Conservation (phyloP, 1,140 invertebrate genomes). For the Cyrtorhinus lividipennis region DNA sequence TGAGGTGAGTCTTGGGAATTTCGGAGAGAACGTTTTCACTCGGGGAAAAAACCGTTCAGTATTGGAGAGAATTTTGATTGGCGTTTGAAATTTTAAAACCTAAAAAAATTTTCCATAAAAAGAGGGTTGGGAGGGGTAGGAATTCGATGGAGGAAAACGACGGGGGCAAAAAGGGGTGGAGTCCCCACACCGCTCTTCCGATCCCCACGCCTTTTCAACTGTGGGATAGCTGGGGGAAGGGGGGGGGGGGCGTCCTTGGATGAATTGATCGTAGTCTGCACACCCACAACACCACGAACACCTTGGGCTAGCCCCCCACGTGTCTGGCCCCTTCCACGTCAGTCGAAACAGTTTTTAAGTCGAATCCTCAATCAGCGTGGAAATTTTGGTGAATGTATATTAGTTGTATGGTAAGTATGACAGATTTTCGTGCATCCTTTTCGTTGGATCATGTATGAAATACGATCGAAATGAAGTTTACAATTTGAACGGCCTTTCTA, state of each 20-base stretch:
- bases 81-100: not conserved
- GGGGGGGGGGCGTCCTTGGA: not conserved
- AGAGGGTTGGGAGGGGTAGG: not conserved
- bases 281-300: constrained; percentile 4
- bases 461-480: not conserved
- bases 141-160: not conserved
- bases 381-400: not conserved
- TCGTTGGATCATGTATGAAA: not conserved
- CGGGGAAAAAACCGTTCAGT: not conserved
- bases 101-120: too few species aligned
- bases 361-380: not conserved
- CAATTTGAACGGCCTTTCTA: too few species aligned
- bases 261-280: constrained; percentile 7
- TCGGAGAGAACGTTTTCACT: too few species aligned
- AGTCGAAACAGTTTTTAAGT: not conserved
- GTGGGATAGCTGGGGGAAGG: not conserved
- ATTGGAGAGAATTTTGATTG: constrained; percentile 3
- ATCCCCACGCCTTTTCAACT: not conserved
- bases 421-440: not conserved
- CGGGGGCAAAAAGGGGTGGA: not conserved
- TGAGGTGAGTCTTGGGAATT: too few species aligned
- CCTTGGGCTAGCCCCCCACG: not conserved
- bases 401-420: not conserved
- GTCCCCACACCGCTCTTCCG: not conserved
- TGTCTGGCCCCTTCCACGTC: not conserved